Conservation (phyloP, 92 coral and sea anemone genomes). For the Epizoanthus ramosus region DNA sequence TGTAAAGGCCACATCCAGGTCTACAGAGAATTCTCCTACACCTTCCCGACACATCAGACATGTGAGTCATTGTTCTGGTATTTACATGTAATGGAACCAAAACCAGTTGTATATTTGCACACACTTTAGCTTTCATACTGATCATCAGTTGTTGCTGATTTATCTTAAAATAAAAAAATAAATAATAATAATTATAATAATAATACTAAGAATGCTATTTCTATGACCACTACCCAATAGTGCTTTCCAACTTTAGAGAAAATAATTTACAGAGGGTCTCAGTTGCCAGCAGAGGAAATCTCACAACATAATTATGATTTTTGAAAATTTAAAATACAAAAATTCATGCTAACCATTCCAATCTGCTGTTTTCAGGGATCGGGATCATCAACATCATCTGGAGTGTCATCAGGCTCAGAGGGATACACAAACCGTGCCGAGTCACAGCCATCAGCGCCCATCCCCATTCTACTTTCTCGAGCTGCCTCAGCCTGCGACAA, state of each 20-base stretch:
- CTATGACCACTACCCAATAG: too few relatives aligned
- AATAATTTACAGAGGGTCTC: neutral
- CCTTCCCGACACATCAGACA: slow-evolving; percentile 71
- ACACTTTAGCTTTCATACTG: too few relatives aligned
- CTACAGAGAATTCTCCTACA: slow-evolving; percentile 78
- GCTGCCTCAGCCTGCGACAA: slow-evolving; percentile 3
- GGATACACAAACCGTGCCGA: slow-evolving; percentile 33
- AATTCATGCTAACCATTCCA: neutral
- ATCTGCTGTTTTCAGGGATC: slow-evolving; percentile 64
- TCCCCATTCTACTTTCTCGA: slow-evolving; percentile 49
- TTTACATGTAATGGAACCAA: too few relatives aligned
- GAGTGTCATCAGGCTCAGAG: slow-evolving; percentile 77
- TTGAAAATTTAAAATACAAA: neutral
- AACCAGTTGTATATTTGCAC: too few relatives aligned
- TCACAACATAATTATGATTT: too few relatives aligned
- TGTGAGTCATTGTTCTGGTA: slow-evolving; percentile 44
- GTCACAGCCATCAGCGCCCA: slow-evolving; percentile 13
- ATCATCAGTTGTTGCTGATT: too few relatives aligned
- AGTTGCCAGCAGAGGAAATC: neutral
- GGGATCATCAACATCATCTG: slow-evolving; percentile 79
- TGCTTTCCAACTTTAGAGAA: too few relatives aligned
- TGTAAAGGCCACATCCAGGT: slow-evolving; percentile 62
- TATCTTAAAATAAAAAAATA: too few relatives aligned
- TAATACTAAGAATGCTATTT: too few relatives aligned
- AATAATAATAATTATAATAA: too few relatives aligned